Evolutionary conservation across 2,113 vertebrate genomes (phyloP).

Genomic region (Muscicapa adusta): DNA sequence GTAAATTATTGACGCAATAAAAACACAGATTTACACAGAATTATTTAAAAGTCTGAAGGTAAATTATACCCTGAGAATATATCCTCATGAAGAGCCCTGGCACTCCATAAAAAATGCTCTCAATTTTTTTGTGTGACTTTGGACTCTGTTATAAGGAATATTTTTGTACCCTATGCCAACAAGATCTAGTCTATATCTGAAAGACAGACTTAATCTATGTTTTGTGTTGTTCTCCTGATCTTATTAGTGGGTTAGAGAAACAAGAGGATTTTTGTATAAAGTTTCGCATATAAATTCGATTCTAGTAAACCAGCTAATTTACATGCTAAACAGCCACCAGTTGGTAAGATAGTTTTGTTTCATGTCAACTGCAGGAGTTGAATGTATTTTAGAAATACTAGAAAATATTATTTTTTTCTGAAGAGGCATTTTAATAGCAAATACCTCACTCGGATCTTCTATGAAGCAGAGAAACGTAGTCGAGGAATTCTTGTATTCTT

Average conservation of each 20-base stretch:
- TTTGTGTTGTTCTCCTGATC: conserved; percentile 56
- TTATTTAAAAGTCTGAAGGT: neutral
- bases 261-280: conserved; percentile 55
- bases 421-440: neutral
- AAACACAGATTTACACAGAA: neutral
- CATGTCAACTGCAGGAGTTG: neutral
- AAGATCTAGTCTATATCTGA: neutral
- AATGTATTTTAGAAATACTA: conserved; percentile 3
- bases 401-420: neutral
- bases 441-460: neutral
- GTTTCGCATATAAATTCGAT: conserved; percentile 36
- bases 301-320: conserved; percentile 47
- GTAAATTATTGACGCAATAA: neutral
- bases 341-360: neutral
- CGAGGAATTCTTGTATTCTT: neutral
- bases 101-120: neutral
- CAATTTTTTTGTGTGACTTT: neutral
- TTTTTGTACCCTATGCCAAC: neutral
- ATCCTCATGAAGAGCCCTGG: neutral
- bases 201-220: conserved; percentile 47
- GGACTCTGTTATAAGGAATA: neutral
- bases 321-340: neutral
- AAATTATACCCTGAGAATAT: neutral
- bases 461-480: neutral
- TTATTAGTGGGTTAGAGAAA: conserved; percentile 54